Percentiles rank a stretch among this genome's conserved stretches.
Conservation (phyloP, 2,888 invertebrate genomes). For the Carpatolechia fugitivella region DNA sequence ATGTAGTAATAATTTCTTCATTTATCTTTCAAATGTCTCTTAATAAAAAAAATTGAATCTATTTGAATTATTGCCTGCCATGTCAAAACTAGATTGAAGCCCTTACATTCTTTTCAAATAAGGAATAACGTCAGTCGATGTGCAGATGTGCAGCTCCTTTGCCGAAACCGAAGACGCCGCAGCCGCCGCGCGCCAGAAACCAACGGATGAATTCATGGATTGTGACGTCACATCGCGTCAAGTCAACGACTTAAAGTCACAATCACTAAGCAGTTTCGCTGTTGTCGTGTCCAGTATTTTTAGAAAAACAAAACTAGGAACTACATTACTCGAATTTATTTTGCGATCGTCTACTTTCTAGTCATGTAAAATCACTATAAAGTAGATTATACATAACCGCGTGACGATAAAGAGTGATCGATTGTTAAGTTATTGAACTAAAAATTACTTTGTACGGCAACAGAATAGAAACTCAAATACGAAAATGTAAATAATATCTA, state of each 20-base stretch:
- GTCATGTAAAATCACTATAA: conserved; percentile 26
- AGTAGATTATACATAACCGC: conserved; percentile 7
- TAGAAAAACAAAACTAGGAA: conserved; percentile 3
- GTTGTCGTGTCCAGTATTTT: conserved; percentile 14
- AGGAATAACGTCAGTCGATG: background rate
- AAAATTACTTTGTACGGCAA: conserved; percentile 29
- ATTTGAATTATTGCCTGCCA: background rate
- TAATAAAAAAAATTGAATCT: no score
- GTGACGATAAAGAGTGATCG: background rate
- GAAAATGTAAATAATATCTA: conserved; percentile 18
- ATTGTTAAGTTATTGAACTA: background rate
- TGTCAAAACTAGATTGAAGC: background rate
- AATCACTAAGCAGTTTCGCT: background rate
- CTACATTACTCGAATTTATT: conserved; percentile 1
- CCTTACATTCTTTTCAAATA: background rate
- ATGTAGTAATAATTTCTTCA: no score
- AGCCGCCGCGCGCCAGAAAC: background rate
- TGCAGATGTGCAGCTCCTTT: background rate
- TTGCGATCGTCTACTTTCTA: conserved; percentile 35
- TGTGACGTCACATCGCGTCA: background rate
- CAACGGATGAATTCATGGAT: background rate
- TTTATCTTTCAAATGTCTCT: no score
- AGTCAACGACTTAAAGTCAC: background rate
- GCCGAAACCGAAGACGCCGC: background rate
- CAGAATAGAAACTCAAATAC: conserved; percentile 24